These are phyloP conservation scores for Stichodactyla mertensii DNA, from an alignment of 64 coral and sea anemone species.

Conservation along the genomic window DNA sequence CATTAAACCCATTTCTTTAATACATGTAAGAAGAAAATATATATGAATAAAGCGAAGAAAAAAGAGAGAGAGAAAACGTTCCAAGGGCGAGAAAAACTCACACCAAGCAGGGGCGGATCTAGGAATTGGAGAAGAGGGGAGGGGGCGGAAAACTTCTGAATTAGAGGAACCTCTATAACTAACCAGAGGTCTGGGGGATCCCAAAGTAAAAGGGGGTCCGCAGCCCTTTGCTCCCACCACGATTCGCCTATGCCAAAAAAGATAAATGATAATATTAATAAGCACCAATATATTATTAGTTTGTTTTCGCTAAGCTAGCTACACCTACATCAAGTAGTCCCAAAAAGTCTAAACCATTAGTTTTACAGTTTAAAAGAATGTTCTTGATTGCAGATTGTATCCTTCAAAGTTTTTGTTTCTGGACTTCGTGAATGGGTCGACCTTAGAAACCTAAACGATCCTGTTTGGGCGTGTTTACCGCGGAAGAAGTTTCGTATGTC, in stretches of 20 bases:
- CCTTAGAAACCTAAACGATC: not conserved
- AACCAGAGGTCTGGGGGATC: too few species aligned
- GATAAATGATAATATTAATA: not conserved
- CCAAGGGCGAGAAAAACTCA: not conserved
- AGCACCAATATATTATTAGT: not conserved
- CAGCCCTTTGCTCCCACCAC: too few species aligned
- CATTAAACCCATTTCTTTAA: not conserved
- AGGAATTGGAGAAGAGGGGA: too few species aligned
- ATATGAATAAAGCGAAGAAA: not conserved
- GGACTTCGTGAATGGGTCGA: conserved; percentile 18
- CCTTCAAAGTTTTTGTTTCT: not conserved
- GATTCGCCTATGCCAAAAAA: too few species aligned
- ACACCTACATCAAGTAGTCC: not conserved
- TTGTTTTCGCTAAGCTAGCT: not conserved
- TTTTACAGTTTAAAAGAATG: not conserved
- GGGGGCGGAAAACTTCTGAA: too few species aligned
- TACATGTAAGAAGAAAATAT: not conserved
- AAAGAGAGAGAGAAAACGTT: not conserved
- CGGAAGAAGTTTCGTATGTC: conserved; percentile 49
- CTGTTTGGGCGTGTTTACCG: not conserved
- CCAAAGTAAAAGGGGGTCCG: too few species aligned
- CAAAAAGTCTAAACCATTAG: not conserved
- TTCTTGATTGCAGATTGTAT: not conserved
- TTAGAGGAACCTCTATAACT: too few species aligned
- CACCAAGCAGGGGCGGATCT: too few species aligned